Base-by-base conservation (phyloP, 2,113 vertebrate genomes). In the Emydura subglobosa region DNA sequence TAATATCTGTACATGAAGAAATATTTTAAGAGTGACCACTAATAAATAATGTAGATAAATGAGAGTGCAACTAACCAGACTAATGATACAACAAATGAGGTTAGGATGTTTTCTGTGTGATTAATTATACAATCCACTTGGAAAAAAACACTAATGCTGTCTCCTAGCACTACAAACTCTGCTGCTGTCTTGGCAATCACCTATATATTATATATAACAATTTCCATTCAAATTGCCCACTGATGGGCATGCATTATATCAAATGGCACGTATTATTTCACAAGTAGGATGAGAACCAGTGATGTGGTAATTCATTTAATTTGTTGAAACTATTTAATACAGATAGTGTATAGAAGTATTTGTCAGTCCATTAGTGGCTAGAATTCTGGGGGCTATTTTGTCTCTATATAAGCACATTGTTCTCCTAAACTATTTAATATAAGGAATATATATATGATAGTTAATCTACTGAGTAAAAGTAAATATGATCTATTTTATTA, bases 311-410 rank as follows among this genome's bases (percentile, higher is more conserved):
- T 97, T 94, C 3, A 95, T 94, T 93, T 94, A 89, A 96, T 96
- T 96, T 96, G 94, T 79, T 96, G 95, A 94, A 96, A 85, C 89
- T 90, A 82, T 89, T 96, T 92, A 88, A 95, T 92, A 95, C 85
- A 91, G 74, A 91, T 79, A 90, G 57, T 85, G n/a, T 59, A 6
- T 65, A 74, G 54, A 85, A 94, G 83, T 50, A 53, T 78, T 95
- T 92, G 78, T 90, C 94, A 96, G 87, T 91, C 93, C 87, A 94
- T 91, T 96, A 95, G 83, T 89, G 90, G 65, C 59, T 85, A 76
- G 50, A 85, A 59, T 93, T 92, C 44, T 42, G 95, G 83, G 50
- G 90, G 44, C 39, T 86, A 47, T 80, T 92, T 95, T 61, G 90
- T 54, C 79, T 59, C 47, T 47, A 74, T 89, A 93, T 93, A 94